Evolutionary conservation across 2,113 vertebrate genomes (phyloP).

Genomic region (Stigmatopora argus): DNA sequence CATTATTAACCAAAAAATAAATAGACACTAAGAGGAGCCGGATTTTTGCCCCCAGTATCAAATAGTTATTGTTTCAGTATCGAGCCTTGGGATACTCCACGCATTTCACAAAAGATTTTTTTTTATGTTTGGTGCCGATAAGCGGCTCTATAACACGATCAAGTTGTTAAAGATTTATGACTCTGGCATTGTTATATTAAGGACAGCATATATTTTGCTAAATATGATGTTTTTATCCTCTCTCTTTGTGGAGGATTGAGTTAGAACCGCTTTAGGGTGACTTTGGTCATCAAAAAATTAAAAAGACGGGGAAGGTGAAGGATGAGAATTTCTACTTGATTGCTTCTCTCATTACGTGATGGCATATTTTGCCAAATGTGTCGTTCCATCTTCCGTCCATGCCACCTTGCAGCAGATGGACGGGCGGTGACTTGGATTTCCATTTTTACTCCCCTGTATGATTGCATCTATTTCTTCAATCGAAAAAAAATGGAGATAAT

Average conservation of each 20-base stretch:
- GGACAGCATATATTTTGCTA: too few species aligned
- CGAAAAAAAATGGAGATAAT: neutral
- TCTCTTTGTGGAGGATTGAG: neutral
- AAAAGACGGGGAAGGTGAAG: neutral
- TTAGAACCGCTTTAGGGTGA: neutral
- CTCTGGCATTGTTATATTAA: neutral
- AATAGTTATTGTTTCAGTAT: neutral
- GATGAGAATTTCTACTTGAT: slow-evolving; percentile 25
- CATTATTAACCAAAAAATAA: neutral
- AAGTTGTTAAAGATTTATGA: neutral
- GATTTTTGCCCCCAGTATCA: too few species aligned
- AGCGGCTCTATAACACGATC: neutral
- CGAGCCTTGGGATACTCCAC: neutral
- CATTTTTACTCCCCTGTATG: slow-evolving; percentile 3
- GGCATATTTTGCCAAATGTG: slow-evolving; percentile 27
- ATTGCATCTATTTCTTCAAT: neutral
- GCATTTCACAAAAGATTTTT: neutral
- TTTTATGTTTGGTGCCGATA: neutral
- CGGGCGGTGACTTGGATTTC: slow-evolving; percentile 20
- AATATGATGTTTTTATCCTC: neutral
- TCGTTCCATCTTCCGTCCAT: slow-evolving; percentile 21
- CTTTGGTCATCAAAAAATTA: too few species aligned
- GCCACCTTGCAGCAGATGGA: slow-evolving; percentile 11
- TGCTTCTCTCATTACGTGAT: slow-evolving; percentile 37
- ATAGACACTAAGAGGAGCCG: too few species aligned